phyloP scores from a whole-genome alignment of 2,113 vertebrate species.

The Myotis yumanensis region DNA sequence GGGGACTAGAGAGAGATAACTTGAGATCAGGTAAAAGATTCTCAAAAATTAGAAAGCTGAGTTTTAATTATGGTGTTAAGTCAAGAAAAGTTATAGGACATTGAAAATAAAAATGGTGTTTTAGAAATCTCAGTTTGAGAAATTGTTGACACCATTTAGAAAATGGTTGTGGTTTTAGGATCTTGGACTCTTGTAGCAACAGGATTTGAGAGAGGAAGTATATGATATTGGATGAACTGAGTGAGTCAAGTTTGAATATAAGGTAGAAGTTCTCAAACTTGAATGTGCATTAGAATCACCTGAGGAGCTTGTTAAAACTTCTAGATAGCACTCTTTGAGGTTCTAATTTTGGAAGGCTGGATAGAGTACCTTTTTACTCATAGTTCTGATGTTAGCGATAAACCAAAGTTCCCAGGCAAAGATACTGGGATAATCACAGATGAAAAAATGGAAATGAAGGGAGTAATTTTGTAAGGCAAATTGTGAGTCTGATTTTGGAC shows the following conservation, averaged over 20 bases:
- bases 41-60: background rate
- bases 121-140: constrained; percentile 12
- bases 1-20: background rate
- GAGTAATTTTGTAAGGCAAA: background rate
- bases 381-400: background rate
- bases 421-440: background rate
- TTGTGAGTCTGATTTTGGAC: background rate
- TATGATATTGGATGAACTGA: background rate
- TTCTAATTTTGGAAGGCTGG: constrained; percentile 40
- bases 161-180: background rate
- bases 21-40: background rate
- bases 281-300: background rate
- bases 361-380: background rate
- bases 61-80: background rate
- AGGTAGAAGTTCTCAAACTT: background rate
- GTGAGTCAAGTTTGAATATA: background rate
- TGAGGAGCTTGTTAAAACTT: background rate
- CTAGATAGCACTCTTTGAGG: background rate
- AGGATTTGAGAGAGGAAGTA: background rate
- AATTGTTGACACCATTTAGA: background rate
- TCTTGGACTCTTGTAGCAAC: background rate
- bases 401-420: background rate
- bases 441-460: background rate
- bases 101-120: background rate
- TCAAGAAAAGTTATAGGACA: background rate